Evolutionary conservation across 2,113 vertebrate species (phyloP), one percentile per base, ranked within the genome.

Genomic region (Myotis yumanensis): DNA sequence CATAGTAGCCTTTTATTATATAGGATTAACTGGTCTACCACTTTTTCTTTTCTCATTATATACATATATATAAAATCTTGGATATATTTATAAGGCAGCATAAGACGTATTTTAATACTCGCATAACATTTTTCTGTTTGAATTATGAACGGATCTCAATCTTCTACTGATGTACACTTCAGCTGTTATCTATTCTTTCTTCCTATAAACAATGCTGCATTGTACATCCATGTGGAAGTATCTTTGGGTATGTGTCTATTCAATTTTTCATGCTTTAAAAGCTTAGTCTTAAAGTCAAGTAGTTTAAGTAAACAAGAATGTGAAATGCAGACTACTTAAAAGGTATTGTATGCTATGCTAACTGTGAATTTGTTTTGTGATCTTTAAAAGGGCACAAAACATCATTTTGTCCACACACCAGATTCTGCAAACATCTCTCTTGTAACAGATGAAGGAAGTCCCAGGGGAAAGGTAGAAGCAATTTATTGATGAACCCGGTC

Each of bases 211-310:
- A 54, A 28, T 7, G 32, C n/a, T 54, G 28, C 48, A 54, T 16
- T 52, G 43, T 40, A 73, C 0, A 52, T 37, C 37, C 40, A 64
- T 54, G 25, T 4, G 59, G 57, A 77, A 76, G 48, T 83, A 59
- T 14, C 35, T 69, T 66, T 85, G 89, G 4, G 30, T 80, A 48
- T 35, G 35, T 40, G 16, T 59, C 62, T 68, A 75, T 32, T 62
- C 54, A 46, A 48, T 90, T 77, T 91, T 76, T 76, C 30, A 76
- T 17, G 54, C 75, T 54, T 25, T 89, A 68, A 86, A 87, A 95
- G 43, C 2, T 37, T 69, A 75, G 54, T 59, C 64, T 76, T 77
- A 77, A 85, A 93, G 77, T 40, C 32, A 92, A 81, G 16, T 77
- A 89, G 20, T 59, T 88, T 1, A 54, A 84, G 46, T 52, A 52